phyloP scores from a whole-genome alignment of 2,797 vertebrate genomes.

The Ceyx erithaca region DNA sequence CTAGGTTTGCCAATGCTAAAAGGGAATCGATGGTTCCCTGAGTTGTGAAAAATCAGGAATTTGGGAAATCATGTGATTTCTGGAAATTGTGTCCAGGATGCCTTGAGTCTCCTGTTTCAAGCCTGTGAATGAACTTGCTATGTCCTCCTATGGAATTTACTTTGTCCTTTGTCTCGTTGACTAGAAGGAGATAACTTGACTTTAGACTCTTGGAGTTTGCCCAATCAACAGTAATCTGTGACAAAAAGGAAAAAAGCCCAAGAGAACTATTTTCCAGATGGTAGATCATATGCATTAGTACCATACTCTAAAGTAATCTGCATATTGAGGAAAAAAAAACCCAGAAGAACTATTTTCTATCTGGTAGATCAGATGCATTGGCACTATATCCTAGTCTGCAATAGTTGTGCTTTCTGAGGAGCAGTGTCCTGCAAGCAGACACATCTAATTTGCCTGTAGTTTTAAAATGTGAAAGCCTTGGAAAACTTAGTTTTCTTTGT shows the following conservation, averaged over 20 bases:
- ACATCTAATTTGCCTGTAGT: not conserved
- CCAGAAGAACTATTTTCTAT: not conserved
- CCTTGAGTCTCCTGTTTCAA: not conserved
- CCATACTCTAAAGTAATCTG: not conserved
- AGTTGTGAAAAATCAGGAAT: not conserved
- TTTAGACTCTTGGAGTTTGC: not conserved
- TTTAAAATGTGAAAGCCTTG: not conserved
- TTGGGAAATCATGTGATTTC: not conserved
- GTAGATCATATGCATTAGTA: not conserved
- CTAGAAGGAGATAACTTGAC: not conserved
- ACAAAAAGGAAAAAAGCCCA: not conserved
- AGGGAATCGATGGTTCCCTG: not conserved
- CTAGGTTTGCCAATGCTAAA: not conserved
- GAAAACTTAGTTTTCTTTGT: not conserved
- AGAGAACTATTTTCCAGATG: not conserved
- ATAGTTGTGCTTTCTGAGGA: not conserved
- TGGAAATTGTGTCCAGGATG: not conserved
- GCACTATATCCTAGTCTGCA: not conserved
- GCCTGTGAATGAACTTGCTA: not conserved
- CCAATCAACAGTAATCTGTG: not conserved
- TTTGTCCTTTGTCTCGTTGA: not conserved
- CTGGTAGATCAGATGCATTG: rapidly evolving
- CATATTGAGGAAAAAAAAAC: not conserved
- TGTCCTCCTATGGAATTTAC: not conserved
- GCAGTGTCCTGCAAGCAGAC: not conserved